Base-by-base conservation (phyloP, 2,888 invertebrate species). In the Chelonus formosanus region DNA sequence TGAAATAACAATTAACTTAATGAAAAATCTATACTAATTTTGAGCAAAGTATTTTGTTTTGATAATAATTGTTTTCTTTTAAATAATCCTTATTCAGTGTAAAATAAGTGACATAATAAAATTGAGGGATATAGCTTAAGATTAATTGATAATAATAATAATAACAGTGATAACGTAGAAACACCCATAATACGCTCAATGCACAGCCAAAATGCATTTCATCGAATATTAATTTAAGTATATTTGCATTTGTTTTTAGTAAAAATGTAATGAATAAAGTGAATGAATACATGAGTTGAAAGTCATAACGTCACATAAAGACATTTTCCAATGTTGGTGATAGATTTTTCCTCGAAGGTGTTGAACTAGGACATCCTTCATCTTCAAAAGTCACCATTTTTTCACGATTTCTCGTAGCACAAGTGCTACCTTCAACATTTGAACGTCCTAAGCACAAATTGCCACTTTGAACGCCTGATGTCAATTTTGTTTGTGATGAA, bases 321-420 rank as follows among this genome's bases (percentile, higher is more conserved):
- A 93, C 90, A 82, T 92, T 92, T 67, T 90, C 90, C 56, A 89
- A 62, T 34, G 65, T 85, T 67, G 87, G 85, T 44, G 85, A 83
- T 59, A 84, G 82, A 73, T 84, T 85, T 71, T 84, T 85, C 59
- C 80, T 79, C 3, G 75, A 75, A 6, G 81, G 76, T 43, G 68
- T 61, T 36, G 67, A 63, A 50, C 71, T 44, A 48, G 69, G 73
- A 35, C 77, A 58, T 72, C 86, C 86, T 77, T 92, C 92, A 80
- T 93, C 93, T 80, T 92, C 92, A 77, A 93, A 93, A 3, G 92
- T 93, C 47, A 93, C 92, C 90, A 92, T 90, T 82, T 92, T 92
- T 81, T 92, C 92, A 58, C 90, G 86, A 66, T 88, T 88, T 70
- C 88, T 87, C 3, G 78, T 77, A 57, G 78, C 32, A 80, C 76